Base-by-base conservation (phyloP, 2,888 invertebrate genomes). In the Adelognathus sp. region DNA sequence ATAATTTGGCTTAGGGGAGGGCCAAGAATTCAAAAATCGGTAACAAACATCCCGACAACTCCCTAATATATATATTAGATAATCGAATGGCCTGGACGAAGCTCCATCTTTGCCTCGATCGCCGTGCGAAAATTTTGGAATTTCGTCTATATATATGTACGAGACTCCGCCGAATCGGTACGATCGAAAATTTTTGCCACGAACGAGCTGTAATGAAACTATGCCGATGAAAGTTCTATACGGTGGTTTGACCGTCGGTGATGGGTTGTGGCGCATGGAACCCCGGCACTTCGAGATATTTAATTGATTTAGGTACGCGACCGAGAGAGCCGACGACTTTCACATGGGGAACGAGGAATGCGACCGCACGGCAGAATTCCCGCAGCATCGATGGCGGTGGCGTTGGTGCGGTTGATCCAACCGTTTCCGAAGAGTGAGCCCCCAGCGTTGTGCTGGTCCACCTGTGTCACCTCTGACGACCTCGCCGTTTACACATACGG, bases 271-370 rank as follows among this genome's bases (percentile, higher is more conserved):
- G n/a, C 24, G 46, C 60, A n/a, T 66, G 81, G 73, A 61, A 79
- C 81, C 78, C 76, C 73, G 69, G 75, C 71, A 79, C 78, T 69
- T 74, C 73, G 80, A 86, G 86, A 88, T 87, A 87, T 88, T 88
- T 87, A 88, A 88, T 88, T 88, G 88, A 88, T 88, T 86, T 83
- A 84, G 85, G 86, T 82, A 83, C 79, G 64, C 79, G 70, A 67
- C 60, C 73, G 54, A 58, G 73, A 63, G 79, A 76, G 79, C 66
- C 79, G 75, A 72, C 83, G 82, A 84, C 84, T 85, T 85, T 83
- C 84, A 56, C 83, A 80, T 81, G 83, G 82, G 84, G 81, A 82
- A 79, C 80, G 71, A 80, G 81, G 87, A 87, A 88, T 87, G 84
- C 82, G 83, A 85, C 86, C 86, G 72, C 83, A 81, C 70, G 85